Conservation (phyloP, 2,888 invertebrate genomes). For the Cosmorhoe ocellata region DNA sequence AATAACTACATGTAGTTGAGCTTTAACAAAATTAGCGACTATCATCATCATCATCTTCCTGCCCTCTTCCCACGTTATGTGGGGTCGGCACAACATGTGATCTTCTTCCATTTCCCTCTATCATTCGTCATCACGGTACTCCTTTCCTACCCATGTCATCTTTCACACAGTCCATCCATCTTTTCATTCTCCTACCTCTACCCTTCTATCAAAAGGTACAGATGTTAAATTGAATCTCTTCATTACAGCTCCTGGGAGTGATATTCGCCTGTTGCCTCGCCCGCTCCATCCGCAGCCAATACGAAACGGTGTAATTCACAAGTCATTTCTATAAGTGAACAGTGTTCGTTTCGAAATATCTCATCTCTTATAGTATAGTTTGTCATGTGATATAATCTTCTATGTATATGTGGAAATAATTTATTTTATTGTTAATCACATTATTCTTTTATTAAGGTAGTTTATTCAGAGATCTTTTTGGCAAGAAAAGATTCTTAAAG, state of each 20-base stretch:
- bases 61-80: too few species aligned
- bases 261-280: slow-evolving; percentile 96
- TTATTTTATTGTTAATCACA: slow-evolving; percentile 43
- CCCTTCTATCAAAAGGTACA: too few species aligned
- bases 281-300: slow-evolving; percentile 95
- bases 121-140: too few species aligned
- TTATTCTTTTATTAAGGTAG: slow-evolving; percentile 40
- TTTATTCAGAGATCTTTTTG: slow-evolving; percentile 25
- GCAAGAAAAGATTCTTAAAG: slow-evolving; percentile 26
- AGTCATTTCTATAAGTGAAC: background rate
- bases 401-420: slow-evolving; percentile 53
- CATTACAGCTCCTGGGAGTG: slow-evolving; percentile 91
- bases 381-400: slow-evolving; percentile 47
- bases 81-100: too few species aligned
- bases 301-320: slow-evolving; percentile 88
- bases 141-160: too few species aligned
- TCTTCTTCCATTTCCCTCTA: too few species aligned
- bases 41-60: too few species aligned
- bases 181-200: too few species aligned
- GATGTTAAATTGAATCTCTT: too few species aligned
- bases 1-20: too few species aligned
- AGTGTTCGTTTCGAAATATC: slow-evolving; percentile 11
- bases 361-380: slow-evolving; percentile 21
- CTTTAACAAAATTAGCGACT: too few species aligned
- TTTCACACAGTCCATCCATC: too few species aligned